Percentiles rank a stretch among this genome's conserved stretches.
Evolutionary conservation across 2,888 invertebrate genomes (phyloP).

Genomic region (Clusia tigrina): DNA sequence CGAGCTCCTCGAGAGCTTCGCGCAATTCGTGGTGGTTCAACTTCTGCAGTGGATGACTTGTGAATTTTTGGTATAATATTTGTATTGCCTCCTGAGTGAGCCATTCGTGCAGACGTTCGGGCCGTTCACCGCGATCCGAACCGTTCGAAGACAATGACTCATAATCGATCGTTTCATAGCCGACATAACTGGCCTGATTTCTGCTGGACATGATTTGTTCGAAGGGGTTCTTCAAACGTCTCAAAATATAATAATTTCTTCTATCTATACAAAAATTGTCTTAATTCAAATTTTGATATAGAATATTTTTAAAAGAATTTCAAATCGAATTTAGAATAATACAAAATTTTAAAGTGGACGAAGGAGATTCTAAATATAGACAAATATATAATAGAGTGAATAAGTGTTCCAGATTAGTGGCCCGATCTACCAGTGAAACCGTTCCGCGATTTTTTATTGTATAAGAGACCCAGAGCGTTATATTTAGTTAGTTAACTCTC

Average conservation of each 20-base stretch:
- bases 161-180: slow-evolving; percentile 43
- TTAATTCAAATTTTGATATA: too few relatives aligned
- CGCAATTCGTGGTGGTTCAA: slow-evolving; percentile 51
- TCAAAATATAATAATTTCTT: neutral
- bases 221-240: too few relatives aligned
- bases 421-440: too few relatives aligned
- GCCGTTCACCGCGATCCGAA: slow-evolving; percentile 33
- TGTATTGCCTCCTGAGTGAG: slow-evolving; percentile 53
- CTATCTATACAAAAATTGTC: neutral
- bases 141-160: slow-evolving; percentile 49
- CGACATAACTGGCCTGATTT: slow-evolving; percentile 31
- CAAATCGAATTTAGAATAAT: too few relatives aligned
- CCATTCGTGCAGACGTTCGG: slow-evolving; percentile 57
- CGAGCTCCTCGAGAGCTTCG: slow-evolving; percentile 41
- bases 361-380: too few relatives aligned
- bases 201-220: neutral
- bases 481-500: too few relatives aligned
- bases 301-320: too few relatives aligned
- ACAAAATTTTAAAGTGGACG: too few relatives aligned
- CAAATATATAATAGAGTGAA: neutral
- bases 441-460: too few relatives aligned
- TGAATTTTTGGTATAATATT: slow-evolving; percentile 44
- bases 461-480: too few relatives aligned
- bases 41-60: slow-evolving; percentile 36
- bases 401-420: too few relatives aligned